phyloP scores from a whole-genome alignment of 2,888 invertebrate genomes.

The Camponotus fellah region DNA sequence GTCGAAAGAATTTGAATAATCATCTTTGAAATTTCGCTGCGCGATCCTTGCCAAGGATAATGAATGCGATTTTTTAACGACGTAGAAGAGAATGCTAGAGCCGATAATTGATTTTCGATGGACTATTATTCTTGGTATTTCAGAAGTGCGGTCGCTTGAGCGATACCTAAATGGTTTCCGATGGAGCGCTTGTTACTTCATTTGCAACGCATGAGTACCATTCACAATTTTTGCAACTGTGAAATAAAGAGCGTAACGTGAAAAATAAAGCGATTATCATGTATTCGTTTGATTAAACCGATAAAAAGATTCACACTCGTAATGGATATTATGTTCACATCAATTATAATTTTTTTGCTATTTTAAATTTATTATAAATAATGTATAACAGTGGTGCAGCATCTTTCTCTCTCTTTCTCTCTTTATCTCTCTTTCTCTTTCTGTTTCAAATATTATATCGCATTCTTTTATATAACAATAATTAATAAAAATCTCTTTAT shows the following conservation, averaged over 20 bases:
- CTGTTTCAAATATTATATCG: background rate
- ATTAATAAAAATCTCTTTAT: background rate
- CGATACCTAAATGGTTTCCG: constrained; percentile 57
- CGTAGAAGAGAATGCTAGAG: constrained; percentile 40
- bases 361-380: background rate
- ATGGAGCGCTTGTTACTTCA: constrained; percentile 51
- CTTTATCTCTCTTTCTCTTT: too few relatives aligned
- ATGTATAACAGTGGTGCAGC: too few relatives aligned
- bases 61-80: constrained; percentile 51
- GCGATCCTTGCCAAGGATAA: constrained; percentile 33
- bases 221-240: constrained; percentile 26
- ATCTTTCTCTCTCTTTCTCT: background rate
- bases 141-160: constrained; percentile 52
- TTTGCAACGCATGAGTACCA: constrained; percentile 53
- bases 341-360: constrained; percentile 3
- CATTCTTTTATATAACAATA: background rate
- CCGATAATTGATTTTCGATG: constrained; percentile 55
- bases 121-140: constrained; percentile 57
- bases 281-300: constrained; percentile 29
- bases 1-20: constrained; percentile 30
- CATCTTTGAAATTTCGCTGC: constrained; percentile 29
- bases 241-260: constrained; percentile 36
- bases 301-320: background rate
- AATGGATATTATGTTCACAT: background rate
- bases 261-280: constrained; percentile 23